Conservation (phyloP, 2,888 invertebrate species). For the Tupiocoris notatus region DNA sequence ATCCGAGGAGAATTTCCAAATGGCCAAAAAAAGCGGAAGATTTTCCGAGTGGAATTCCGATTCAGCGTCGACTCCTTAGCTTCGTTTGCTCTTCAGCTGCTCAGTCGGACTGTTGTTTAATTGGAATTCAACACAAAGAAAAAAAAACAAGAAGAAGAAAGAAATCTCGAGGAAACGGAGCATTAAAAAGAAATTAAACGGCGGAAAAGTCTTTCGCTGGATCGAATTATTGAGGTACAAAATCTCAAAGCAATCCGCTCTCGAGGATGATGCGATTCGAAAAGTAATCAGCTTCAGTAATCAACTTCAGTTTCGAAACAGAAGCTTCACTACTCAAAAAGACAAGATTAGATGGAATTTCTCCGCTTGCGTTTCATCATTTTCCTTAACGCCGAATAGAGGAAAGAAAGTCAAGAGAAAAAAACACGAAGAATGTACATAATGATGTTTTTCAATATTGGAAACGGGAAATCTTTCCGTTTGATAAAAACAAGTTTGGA, state of each 20-base stretch:
- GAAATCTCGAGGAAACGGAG: neutral
- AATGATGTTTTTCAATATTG: no score
- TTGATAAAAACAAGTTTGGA: no score
- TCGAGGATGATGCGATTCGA: neutral
- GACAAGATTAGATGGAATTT: neutral
- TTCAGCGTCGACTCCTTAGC: neutral
- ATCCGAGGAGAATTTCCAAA: no score
- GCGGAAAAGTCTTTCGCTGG: slow-evolving; percentile 2
- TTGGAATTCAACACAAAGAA: neutral
- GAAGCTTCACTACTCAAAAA: no score
- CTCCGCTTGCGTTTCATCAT: neutral
- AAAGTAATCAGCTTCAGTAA: slow-evolving; percentile 11
- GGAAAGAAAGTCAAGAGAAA: no score
- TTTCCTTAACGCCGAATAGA: no score
- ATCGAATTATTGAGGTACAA: slow-evolving; percentile 12
- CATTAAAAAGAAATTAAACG: slow-evolving; percentile 16
- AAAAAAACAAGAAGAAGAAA: neutral
- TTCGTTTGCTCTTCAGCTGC: neutral
- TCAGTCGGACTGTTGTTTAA: neutral
- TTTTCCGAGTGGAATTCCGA: neutral
- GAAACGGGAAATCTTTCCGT: no score
- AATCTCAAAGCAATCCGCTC: slow-evolving; percentile 10
- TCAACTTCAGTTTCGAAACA: neutral
- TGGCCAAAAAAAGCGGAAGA: no score
- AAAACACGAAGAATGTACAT: no score